A percentile compares a stretch with the other conserved stretches of the same genome.
Evolutionary conservation across 2,888 invertebrate genomes (phyloP).

Genomic region (Stenotaenia linearis): DNA sequence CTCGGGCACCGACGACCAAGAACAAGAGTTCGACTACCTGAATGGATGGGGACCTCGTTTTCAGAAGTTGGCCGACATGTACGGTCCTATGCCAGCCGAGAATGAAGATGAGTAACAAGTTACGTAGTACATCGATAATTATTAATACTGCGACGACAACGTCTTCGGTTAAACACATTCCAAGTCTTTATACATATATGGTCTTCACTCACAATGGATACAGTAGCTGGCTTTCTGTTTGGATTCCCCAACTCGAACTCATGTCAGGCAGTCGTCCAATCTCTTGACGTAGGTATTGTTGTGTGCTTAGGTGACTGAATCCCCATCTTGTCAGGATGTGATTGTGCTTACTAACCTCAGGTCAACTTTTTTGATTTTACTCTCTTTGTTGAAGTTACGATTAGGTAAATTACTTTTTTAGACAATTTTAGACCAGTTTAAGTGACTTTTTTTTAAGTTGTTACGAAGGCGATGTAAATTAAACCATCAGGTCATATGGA

Average conservation of each 20-base stretch:
- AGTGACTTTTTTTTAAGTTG: background rate
- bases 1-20: slow-evolving; percentile 87
- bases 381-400: background rate
- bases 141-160: slow-evolving; percentile 41
- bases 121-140: slow-evolving; percentile 61
- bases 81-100: slow-evolving; percentile 71
- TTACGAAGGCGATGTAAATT: background rate
- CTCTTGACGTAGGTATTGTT: slow-evolving; percentile 22
- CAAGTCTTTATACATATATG: background rate
- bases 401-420: background rate
- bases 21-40: slow-evolving; percentile 87
- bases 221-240: slow-evolving; percentile 1
- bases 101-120: slow-evolving; percentile 62
- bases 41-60: slow-evolving; percentile 92
- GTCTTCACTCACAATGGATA: background rate
- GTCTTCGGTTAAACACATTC: background rate
- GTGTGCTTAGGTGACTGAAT: slow-evolving; percentile 19
- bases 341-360: slow-evolving; percentile 21
- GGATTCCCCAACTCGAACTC: slow-evolving; percentile 11
- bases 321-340: slow-evolving; percentile 24
- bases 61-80: slow-evolving; percentile 88
- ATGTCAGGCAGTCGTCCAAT: slow-evolving; percentile 19
- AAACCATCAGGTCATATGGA: background rate
- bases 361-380: background rate
- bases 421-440: background rate